Percentiles rank a stretch among this genome's conserved stretches.
Conservation (phyloP, 1,140 invertebrate genomes). For the Listronotus bonariensis region DNA sequence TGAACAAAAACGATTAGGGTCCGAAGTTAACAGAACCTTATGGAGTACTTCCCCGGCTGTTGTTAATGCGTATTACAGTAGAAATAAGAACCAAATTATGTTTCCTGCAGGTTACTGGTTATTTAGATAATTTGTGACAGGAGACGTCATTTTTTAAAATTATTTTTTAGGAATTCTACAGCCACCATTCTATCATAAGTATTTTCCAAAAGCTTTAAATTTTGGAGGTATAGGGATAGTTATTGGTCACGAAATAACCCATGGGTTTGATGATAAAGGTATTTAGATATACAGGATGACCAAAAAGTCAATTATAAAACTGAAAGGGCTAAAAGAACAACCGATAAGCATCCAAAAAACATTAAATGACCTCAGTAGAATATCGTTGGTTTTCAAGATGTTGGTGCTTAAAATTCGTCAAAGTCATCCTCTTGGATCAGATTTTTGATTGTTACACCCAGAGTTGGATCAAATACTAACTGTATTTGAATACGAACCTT, state of each 20-base stretch:
- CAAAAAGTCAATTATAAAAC: too few species aligned
- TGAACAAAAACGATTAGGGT: conserved; percentile 69
- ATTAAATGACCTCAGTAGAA: too few species aligned
- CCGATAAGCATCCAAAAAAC: too few species aligned
- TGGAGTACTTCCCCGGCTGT: conserved; percentile 94
- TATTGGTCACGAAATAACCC: conserved; percentile 73
- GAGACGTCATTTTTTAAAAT: not conserved
- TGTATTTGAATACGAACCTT: too few species aligned
- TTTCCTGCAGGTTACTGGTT: conserved; percentile 36
- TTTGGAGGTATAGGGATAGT: conserved; percentile 77
- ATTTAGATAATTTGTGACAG: too few species aligned
- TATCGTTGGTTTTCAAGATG: too few species aligned
- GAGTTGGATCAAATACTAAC: too few species aligned
- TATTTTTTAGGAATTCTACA: conserved; percentile 75
- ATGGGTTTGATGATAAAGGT: conserved; percentile 72
- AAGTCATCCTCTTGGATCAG: too few species aligned
- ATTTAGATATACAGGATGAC: too few species aligned
- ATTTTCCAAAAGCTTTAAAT: conserved; percentile 79
- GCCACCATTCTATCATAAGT: conserved; percentile 85
- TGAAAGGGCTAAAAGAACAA: too few species aligned
- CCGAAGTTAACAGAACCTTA: conserved; percentile 77
- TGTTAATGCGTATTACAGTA: conserved; percentile 94
- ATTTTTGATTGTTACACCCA: too few species aligned
- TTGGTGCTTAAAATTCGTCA: too few species aligned
- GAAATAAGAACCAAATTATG: conserved; percentile 93